Evolutionary conservation across 2,797 vertebrate species (phyloP).

Genomic region (Scolopax rusticola): DNA sequence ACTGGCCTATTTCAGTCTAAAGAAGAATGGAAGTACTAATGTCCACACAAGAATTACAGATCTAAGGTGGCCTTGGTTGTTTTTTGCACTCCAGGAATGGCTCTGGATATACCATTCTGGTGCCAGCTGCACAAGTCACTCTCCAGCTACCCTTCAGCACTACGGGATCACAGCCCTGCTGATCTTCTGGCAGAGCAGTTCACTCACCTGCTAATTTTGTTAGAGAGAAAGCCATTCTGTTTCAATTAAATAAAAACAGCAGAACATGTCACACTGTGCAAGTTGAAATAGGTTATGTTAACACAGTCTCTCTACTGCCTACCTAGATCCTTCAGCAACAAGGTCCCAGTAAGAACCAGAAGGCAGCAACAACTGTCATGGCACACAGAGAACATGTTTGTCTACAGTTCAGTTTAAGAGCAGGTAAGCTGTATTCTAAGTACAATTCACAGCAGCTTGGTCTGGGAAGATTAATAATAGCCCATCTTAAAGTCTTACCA

Average conservation of each 20-base stretch:
- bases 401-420: neutral
- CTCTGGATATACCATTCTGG: rapidly evolving
- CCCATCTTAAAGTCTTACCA: neutral
- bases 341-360: neutral
- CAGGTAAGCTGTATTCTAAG: neutral
- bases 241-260: neutral
- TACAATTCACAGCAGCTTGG: neutral
- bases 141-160: neutral
- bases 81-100: neutral
- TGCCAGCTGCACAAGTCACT: neutral
- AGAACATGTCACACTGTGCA: neutral
- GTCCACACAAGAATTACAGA: neutral
- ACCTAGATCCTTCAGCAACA: neutral
- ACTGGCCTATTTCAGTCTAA: neutral
- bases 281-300: neutral
- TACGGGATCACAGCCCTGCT: neutral
- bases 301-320: neutral
- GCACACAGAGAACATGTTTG: neutral
- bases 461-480: neutral
- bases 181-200: neutral
- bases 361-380: neutral
- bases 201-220: neutral
- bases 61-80: too few relatives aligned
- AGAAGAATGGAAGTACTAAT: neutral
- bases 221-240: neutral